phyloP scores from a whole-genome alignment of 2,113 vertebrate species.

The Rattus rattus region DNA sequence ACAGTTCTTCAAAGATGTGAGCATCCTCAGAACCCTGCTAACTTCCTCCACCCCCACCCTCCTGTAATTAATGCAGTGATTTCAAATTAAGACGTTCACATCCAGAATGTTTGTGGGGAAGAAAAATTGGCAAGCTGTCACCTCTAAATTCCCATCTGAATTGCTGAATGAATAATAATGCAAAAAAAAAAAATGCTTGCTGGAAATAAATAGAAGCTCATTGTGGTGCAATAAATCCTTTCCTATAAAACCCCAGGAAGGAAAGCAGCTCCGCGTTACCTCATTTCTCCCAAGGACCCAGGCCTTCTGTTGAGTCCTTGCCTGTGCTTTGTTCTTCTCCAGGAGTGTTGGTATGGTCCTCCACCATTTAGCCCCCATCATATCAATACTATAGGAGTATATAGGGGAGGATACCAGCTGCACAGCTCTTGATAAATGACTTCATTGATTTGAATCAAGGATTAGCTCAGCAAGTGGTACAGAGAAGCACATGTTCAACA shows the following conservation, averaged over 20 bases:
- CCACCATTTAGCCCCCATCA: constrained; percentile 61
- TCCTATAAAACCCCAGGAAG: constrained; percentile 47
- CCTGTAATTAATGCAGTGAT: constrained; percentile 65
- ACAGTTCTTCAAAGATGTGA: neutral
- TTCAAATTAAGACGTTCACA: constrained; percentile 80
- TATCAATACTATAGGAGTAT: constrained; percentile 37
- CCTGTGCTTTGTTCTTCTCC: neutral
- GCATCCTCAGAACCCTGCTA: neutral
- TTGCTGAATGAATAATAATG: constrained; percentile 72
- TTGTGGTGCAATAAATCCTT: constrained; percentile 67
- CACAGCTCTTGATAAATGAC: neutral
- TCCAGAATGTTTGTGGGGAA: constrained; percentile 68
- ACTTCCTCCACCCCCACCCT: constrained; percentile 14
- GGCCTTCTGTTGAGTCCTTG: constrained; percentile 56
- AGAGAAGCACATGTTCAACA: neutral
- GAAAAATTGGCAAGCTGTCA: constrained; percentile 79
- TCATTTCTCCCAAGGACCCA: constrained; percentile 46
- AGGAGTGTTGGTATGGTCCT: constrained; percentile 39
- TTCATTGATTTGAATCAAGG: neutral
- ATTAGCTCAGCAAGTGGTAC: neutral
- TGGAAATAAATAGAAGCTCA: constrained; percentile 72
- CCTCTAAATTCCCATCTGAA: constrained; percentile 72
- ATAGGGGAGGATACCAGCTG: neutral
- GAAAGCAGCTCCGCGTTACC: constrained; percentile 63
- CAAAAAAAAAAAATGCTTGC: constrained; percentile 69